phyloP scores from a whole-genome alignment of 2,888 invertebrate species.

The Melanchra persicariae region DNA sequence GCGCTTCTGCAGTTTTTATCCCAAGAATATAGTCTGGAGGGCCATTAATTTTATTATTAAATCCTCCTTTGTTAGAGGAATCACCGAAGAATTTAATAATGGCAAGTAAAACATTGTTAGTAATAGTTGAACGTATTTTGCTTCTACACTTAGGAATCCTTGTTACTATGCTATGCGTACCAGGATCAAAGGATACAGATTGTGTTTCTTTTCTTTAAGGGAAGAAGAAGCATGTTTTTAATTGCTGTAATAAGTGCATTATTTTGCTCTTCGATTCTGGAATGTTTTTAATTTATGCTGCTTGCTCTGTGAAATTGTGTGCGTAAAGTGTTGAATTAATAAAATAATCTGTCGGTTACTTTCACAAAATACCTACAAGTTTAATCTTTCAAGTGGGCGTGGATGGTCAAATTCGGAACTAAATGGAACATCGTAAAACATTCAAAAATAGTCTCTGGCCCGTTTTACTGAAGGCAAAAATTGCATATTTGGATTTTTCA shows the following conservation, averaged over 20 bases:
- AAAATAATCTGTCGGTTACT: no score
- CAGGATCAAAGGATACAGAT: not conserved
- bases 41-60: constrained; percentile 60
- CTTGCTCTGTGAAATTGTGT: no score
- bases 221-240: not conserved
- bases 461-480: no score
- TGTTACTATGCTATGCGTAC: constrained; percentile 1
- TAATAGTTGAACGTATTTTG: constrained; percentile 25
- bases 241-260: not conserved
- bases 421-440: no score
- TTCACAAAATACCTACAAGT: no score
- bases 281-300: not conserved
- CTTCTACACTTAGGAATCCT: constrained; percentile 7
- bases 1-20: constrained; percentile 45
- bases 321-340: no score
- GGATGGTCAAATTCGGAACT: no score
- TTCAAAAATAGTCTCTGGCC: no score
- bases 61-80: constrained; percentile 44
- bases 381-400: no score
- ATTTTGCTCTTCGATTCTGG: not conserved
- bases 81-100: constrained; percentile 60
- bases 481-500: no score
- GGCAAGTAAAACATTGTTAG: constrained; percentile 31
- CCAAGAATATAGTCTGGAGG: constrained; percentile 27
- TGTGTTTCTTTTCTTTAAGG: not conserved